Conservation (phyloP, 1,140 invertebrate genomes). For the Zaprionus taronus region DNA sequence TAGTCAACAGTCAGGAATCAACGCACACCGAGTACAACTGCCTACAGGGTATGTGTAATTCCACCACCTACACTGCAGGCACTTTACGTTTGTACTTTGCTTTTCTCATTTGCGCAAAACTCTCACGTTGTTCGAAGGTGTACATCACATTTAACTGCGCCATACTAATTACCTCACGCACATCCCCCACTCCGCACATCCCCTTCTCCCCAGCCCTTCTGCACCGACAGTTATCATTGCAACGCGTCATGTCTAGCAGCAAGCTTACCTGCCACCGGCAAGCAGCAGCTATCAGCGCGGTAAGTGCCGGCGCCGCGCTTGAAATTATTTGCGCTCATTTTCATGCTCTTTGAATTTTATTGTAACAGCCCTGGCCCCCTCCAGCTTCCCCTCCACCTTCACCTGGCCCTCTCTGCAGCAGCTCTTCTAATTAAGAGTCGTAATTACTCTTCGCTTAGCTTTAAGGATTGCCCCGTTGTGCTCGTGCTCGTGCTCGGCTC, state of each 20-base stretch:
- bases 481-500: background rate
- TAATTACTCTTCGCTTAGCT: slow-evolving; percentile 7
- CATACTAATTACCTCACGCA: slow-evolving; percentile 5
- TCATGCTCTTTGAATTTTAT: slow-evolving; percentile 11
- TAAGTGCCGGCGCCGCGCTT: background rate
- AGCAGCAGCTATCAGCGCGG: background rate
- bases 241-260: background rate
- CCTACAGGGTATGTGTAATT: background rate
- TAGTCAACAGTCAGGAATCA: no score
- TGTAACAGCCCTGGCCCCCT: background rate
- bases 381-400: background rate
- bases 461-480: background rate
- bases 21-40: no score
- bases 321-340: slow-evolving; percentile 9
- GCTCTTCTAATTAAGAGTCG: slow-evolving; percentile 7
- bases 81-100: background rate
- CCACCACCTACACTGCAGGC: background rate
- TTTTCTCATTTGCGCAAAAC: slow-evolving; percentile 2
- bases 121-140: background rate
- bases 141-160: slow-evolving; percentile 4
- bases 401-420: background rate
- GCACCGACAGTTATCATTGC: slow-evolving; percentile 8
- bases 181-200: background rate
- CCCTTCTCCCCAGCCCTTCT: background rate
- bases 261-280: background rate